Base-by-base conservation (phyloP, 2,113 vertebrate species). In the Stercorarius parasiticus region DNA sequence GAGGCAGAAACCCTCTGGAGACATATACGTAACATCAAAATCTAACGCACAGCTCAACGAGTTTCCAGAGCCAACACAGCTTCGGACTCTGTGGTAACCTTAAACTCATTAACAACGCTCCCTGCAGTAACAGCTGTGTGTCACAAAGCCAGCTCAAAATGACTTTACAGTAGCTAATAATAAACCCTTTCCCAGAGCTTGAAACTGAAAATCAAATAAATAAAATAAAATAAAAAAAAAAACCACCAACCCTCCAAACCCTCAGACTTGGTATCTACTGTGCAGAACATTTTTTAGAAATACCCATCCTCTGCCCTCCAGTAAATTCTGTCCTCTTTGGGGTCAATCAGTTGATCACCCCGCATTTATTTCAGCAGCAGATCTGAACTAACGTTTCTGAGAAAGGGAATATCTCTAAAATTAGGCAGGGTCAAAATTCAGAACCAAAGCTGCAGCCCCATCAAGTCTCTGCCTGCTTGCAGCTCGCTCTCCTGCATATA, bases 81-180 rank as follows among this genome's bases (percentile, higher is more conserved):
- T 92, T 91, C 5, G 1, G 92, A 95, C 67, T 93, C 88, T n/a
- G 82, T 58, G 50, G 70, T 94, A 97, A 93, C 85, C 85, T 94
- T 85, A 95, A 94, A 95, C 82, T 95, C 77, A 94, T 95, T 90
- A 95, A 82, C 6, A 6, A 65, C 0, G 0, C 50, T 93, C 86
- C 91, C 91, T 91, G 78, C 65, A 86, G 90, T n/a, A 96, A 96
- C 85, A 95, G 93, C 78, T 95, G 52, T 67, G 61, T 92, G 90
- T 76, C 96, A 95, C 77, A 80, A 94, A 89, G 67, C 40, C 91
- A 85, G 71, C 66, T 95, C 92, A 78, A 94, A 97, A 79, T 22
- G 5, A 86, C 87, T 91, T 73, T 87, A 83, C 65, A 92, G 78
- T 34, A 88, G 66, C 86, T 94, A 95, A 94, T 93, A 88, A 87